phyloP scores from a whole-genome alignment of 1,140 invertebrate genomes.

The Holotrichia oblita region DNA sequence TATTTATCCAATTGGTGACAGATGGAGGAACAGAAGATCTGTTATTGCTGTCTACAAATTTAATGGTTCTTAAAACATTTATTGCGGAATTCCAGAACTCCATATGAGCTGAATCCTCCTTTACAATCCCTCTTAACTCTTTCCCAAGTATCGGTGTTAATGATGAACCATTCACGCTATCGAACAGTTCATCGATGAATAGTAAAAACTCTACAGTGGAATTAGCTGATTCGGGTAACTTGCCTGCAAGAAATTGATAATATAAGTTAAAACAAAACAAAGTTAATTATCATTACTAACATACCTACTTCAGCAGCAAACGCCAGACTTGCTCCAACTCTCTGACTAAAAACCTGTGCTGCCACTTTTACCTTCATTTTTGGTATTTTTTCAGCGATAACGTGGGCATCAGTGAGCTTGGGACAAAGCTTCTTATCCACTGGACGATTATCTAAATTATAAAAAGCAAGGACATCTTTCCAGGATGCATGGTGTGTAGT shows the following conservation, averaged over 20 bases:
- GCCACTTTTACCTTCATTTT: no score
- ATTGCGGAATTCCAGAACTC: slow-evolving; percentile 14
- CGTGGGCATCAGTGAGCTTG: slow-evolving; percentile 33
- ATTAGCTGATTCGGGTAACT: neutral
- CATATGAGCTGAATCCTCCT: neutral
- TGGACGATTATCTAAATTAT: neutral
- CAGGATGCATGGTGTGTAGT: neutral
- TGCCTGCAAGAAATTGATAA: neutral
- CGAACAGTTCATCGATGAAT: slow-evolving; percentile 24
- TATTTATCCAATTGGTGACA: slow-evolving; percentile 43
- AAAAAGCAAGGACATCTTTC: neutral
- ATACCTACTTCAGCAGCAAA: neutral
- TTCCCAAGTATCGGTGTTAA: neutral
- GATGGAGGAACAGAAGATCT: slow-evolving; percentile 32
- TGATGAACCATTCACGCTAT: slow-evolving; percentile 6
- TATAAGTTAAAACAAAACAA: neutral
- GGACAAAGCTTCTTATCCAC: slow-evolving; percentile 17
- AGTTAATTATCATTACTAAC: neutral
- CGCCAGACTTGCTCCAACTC: neutral
- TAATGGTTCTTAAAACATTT: neutral
- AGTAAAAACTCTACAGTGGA: neutral
- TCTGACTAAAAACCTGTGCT: no score
- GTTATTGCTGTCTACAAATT: neutral
- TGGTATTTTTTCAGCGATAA: no score
- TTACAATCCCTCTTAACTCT: neutral